A percentile compares a stretch with the other conserved stretches of the same genome.
phyloP scores from a whole-genome alignment of 2,113 vertebrate species.

The Hirundichthys speculiger region DNA sequence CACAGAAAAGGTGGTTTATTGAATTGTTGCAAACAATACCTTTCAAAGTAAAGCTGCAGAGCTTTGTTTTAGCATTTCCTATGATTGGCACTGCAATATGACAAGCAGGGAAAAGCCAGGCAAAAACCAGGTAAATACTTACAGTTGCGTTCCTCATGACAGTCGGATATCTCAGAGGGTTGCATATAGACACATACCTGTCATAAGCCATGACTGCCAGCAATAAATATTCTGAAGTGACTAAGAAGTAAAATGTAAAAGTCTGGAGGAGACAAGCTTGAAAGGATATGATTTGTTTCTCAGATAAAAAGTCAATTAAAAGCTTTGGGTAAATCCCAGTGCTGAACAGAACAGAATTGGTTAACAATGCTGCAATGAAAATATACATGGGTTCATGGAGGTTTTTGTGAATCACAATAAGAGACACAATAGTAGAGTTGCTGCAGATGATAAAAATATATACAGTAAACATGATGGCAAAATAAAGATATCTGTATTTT shows the following conservation, averaged over 20 bases:
- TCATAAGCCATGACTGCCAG: slow-evolving; percentile 49
- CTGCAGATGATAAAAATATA: slow-evolving; percentile 39
- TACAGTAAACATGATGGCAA: slow-evolving; percentile 13
- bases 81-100: background rate
- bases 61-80: background rate
- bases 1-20: background rate
- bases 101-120: slow-evolving; percentile 2
- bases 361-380: slow-evolving; percentile 46
- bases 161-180: slow-evolving; percentile 44
- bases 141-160: slow-evolving; percentile 14
- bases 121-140: background rate
- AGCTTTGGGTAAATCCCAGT: slow-evolving; percentile 39
- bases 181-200: slow-evolving; percentile 52
- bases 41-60: background rate
- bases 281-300: slow-evolving; percentile 21
- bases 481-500: slow-evolving; percentile 42
- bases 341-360: slow-evolving; percentile 42
- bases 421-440: slow-evolving; percentile 31
- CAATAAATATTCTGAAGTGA: slow-evolving; percentile 25
- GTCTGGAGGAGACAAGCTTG: slow-evolving; percentile 36
- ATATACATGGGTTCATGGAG: slow-evolving; percentile 55
- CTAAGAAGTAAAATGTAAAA: slow-evolving; percentile 1
- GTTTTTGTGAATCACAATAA: slow-evolving; percentile 29
- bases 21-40: background rate
- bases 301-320: slow-evolving; percentile 36